Evolutionary conservation across 1,140 invertebrate species (phyloP).

Genomic region (Neuroterus valhalla): DNA sequence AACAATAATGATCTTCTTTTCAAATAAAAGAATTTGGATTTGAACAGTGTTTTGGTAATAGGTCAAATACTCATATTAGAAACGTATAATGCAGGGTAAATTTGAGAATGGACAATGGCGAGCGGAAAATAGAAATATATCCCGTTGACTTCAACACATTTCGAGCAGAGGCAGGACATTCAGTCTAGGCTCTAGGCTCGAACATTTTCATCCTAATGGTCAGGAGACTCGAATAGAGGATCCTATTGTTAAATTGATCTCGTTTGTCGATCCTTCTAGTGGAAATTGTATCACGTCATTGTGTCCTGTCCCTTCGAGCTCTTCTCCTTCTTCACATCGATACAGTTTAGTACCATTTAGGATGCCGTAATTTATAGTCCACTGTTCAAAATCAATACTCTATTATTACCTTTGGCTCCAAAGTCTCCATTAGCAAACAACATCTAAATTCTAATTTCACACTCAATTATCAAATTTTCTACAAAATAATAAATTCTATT

Average conservation of each 20-base stretch:
- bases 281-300: conserved; percentile 63
- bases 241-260: conserved; percentile 54
- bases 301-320: conserved; percentile 48
- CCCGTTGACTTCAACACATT: conserved; percentile 24
- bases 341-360: conserved; percentile 58
- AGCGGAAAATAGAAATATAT: not conserved
- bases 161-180: conserved; percentile 6
- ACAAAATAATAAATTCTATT: too few relatives aligned
- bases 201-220: conserved; percentile 50
- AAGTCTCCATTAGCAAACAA: conserved; percentile 11
- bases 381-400: conserved; percentile 2
- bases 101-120: not conserved
- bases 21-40: not conserved
- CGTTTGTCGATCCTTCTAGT: conserved; percentile 54
- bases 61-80: not conserved
- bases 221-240: conserved; percentile 33
- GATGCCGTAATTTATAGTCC: conserved; percentile 48
- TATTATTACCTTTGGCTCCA: not conserved
- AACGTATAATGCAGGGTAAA: conserved; percentile 1
- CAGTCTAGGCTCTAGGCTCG: conserved; percentile 27
- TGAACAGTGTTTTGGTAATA: conserved; percentile 33
- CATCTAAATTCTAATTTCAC: not conserved
- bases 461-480: too few relatives aligned
- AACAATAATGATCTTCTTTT: too few relatives aligned
- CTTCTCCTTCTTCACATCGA: conserved; percentile 44